Base-by-base conservation (phyloP, 2,888 invertebrate genomes). In the Leistus spinibarbis region DNA sequence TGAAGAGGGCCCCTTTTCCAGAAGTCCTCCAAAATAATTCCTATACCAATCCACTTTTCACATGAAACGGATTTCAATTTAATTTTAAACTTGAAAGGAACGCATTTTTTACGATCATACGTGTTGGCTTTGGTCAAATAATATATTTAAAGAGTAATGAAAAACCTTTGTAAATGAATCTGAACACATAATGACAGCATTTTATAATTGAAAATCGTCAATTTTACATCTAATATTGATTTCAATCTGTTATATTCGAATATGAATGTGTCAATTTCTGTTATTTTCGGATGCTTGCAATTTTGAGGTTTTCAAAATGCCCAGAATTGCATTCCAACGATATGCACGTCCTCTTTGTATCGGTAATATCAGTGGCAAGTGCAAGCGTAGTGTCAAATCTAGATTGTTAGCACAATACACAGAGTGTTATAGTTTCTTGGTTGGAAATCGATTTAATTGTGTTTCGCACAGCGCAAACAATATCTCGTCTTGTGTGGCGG, bases 21-120 rank as follows among this genome's bases (percentile, higher is more conserved):
- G 67, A 54, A 54, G 67, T 54, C 67, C 23, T 60, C 24, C 69
- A 69, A 69, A 60, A 69, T 60, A 60, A 70, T 70, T 67, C 69
- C 40, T 70, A 53, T 20, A 16, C 62, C 62, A 70, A 20, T 54
- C n/a, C 69, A 53, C 53, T 27, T 62, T 63, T 70, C 69, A 62
- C 53, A 62, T 60, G 62, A 60, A 70, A 62, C 63, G 69, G 62
- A 70, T 70, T 70, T 70, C 69, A 70, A 70, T 70, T 70, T 63
- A 70, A 70, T 70, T 70, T 62, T 1, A 16, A 70, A 63, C 54
- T 70, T 62, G 40, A 69, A 70, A 70, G 62, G 53, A 54, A 54
- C 62, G 40, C 3, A 40, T 40, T 40, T 40, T 40, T 40, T 40
- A 40, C 13, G 13, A 5, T 10, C 40, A 40, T 7, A 13, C 13